phyloP scores from a whole-genome alignment of 2,888 invertebrate genomes.

The Epirrhoe alternata region DNA sequence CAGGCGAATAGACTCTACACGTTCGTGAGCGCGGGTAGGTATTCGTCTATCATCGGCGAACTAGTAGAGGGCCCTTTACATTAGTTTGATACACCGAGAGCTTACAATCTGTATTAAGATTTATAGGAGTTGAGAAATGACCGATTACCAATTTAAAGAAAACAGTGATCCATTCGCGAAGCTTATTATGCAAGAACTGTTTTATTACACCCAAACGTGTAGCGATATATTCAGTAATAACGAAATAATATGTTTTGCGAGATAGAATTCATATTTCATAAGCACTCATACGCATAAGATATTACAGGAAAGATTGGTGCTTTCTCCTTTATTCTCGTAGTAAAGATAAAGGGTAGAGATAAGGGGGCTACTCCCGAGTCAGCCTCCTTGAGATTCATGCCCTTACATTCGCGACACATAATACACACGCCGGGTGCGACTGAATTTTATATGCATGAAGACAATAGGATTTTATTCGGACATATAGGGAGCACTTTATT shows the following conservation, averaged over 20 bases:
- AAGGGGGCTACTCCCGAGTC: conserved; percentile 66
- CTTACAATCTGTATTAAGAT: not conserved
- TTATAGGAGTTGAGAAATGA: not conserved
- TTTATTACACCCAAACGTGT: conserved; percentile 65
- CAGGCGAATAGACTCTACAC: too few relatives aligned
- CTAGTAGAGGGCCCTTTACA: too few relatives aligned
- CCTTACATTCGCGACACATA: conserved; percentile 72
- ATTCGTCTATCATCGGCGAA: too few relatives aligned
- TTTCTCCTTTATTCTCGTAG: conserved; percentile 76
- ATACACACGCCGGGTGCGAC: conserved; percentile 69
- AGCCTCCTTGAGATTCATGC: conserved; percentile 69
- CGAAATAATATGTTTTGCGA: conserved; percentile 81
- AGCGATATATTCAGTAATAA: conserved; percentile 80
- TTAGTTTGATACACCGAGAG: too few relatives aligned
- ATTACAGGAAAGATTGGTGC: conserved; percentile 71
- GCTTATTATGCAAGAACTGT: conserved; percentile 64
- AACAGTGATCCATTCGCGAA: conserved; percentile 50
- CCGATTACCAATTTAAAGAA: not conserved
- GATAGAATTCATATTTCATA: conserved; percentile 84
- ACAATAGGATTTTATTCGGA: conserved; percentile 70
- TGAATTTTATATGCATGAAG: conserved; percentile 76
- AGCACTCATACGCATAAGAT: conserved; percentile 78
- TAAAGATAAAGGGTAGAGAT: conserved; percentile 77
- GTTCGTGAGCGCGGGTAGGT: too few relatives aligned
- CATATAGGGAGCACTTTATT: conserved; percentile 61